Evolutionary conservation across 2,113 vertebrate genomes (phyloP), one percentile per base, ranked within the genome.

Genomic region (Lepidothrix coronata): DNA sequence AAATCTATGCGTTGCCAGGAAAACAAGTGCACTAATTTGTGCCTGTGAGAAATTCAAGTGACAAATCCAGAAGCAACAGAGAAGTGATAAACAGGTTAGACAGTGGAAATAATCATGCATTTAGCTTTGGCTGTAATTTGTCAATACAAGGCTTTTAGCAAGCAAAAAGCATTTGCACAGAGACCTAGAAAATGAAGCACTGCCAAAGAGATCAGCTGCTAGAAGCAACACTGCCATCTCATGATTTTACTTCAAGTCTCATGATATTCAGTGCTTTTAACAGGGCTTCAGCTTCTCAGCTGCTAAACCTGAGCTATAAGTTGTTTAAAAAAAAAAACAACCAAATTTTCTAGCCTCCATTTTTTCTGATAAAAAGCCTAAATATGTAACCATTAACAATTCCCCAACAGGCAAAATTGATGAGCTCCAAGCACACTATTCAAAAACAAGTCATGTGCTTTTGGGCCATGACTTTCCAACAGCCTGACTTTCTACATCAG

Each of bases 191-290:
- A 86, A 95, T 17, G 37, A 97, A 96, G 85, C 57, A 54, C 48
- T 72, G 79, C 85, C 95, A 95, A 83, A 93, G 91, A 81, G 72
- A 97, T 92, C 90, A 91, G 95, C 94, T 93, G 79, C 88, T 93
- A 97, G 85, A 95, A 93, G 91, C 95, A 97, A 97, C 79, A 96
- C 95, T 96, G 96, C 95, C 95, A 96, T 96, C 96, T 97, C 95
- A 96, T 95, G 95, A 95, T 96, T 94, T 96, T 92, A 58, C 85
- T 93, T 93, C 85, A 88, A 91, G 78, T 80, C 70, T 95, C 75
- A 95, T 90, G 72, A 92, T 67, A 92, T 48, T 71, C 67, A 48
- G 14, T 28, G 59, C 65, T 77, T 86, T 88, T 57, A 66, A 88
- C 43, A 71, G n/a, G 20, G 63, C 55, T 94, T 86, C 90, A 91